Base-by-base conservation (phyloP, 2,113 vertebrate genomes). In the Gymnogyps californianus region DNA sequence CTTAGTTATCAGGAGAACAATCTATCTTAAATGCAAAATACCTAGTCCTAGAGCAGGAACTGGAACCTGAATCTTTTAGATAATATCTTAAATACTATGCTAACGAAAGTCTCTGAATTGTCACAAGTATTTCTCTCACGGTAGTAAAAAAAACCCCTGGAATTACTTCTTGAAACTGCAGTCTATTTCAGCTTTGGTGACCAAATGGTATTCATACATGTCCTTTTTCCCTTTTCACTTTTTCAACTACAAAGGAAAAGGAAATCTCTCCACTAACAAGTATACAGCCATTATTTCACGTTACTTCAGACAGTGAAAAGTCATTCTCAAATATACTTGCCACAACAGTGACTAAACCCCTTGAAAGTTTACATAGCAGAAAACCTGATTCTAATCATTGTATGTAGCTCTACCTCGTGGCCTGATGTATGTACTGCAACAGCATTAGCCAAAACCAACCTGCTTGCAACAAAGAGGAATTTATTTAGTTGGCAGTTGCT, bases 371-470 rank as follows among this genome's bases (percentile, higher is more conserved):
- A 8, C 17, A 9, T 0, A n/a, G 46, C 42, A 8, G 11, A 22
- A 31, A 80, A 7, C 10, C 14, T 2, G 17, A 25, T 11, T 71
- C 11, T 62, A 91, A 76, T 26, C 72, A 10, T 82, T 96, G 96
- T 76, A 51, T 25, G 72, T 38, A 84, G 89, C 90, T 28, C 96
- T 31, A 87, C 90, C 97, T 89, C 13, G 95, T 40, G 98, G 87
- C 34, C 52, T 2, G 3, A 47, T 4, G 3, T 8, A 10, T 51
- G 95, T 44, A 75, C 46, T 97, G 76, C 97, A 87, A 40, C 12
- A 12, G 11, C 16, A 5, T 26, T 6, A 40, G 29, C 19, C 18
- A 5, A 19, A 58, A 62, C 11, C 5, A 59, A n/a, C 20, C 15
- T 6, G 8, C 44, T 46, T 20, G 46, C 34, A 16, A 49, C 29